Conservation (phyloP, 2,888 invertebrate species). For the Muscina levida region DNA sequence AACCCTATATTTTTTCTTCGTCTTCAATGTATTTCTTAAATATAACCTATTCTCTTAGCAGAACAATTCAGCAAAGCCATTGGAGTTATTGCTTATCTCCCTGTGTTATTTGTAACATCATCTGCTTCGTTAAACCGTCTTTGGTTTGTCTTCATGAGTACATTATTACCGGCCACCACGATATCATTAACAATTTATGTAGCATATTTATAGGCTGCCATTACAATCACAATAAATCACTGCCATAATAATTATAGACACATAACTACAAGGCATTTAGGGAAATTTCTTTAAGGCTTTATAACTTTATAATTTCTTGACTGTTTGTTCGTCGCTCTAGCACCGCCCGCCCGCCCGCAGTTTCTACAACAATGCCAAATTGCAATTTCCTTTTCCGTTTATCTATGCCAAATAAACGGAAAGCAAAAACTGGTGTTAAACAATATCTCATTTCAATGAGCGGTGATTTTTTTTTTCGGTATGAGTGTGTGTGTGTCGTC, state of each 20-base stretch:
- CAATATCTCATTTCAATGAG: slow-evolving; percentile 8
- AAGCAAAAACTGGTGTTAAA: slow-evolving; percentile 4
- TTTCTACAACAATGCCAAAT: slow-evolving; percentile 49
- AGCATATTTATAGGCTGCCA: neutral
- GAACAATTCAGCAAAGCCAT: too few relatives aligned
- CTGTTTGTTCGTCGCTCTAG: too few relatives aligned
- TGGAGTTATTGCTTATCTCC: too few relatives aligned
- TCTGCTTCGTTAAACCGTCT: too few relatives aligned
- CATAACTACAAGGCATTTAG: neutral
- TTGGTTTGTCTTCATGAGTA: too few relatives aligned
- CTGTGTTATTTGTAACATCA: too few relatives aligned
- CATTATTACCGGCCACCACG: too few relatives aligned
- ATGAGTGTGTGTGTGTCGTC: too few relatives aligned
- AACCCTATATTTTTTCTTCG: too few relatives aligned
- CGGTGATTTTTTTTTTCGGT: neutral
- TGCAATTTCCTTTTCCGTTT: slow-evolving; percentile 53
- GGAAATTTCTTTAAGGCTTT: neutral
- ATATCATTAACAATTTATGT: too few relatives aligned
- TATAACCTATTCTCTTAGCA: too few relatives aligned
- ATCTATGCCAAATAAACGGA: neutral
- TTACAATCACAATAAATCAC: neutral
- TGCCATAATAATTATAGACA: slow-evolving; percentile 8
- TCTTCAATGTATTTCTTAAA: too few relatives aligned
- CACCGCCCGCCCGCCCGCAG: neutral
- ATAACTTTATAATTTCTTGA: slow-evolving; percentile 43